Evolutionary conservation across 2,888 invertebrate genomes (phyloP), one percentile per base, ranked within the genome.

Genomic region (Archips crataeganus): DNA sequence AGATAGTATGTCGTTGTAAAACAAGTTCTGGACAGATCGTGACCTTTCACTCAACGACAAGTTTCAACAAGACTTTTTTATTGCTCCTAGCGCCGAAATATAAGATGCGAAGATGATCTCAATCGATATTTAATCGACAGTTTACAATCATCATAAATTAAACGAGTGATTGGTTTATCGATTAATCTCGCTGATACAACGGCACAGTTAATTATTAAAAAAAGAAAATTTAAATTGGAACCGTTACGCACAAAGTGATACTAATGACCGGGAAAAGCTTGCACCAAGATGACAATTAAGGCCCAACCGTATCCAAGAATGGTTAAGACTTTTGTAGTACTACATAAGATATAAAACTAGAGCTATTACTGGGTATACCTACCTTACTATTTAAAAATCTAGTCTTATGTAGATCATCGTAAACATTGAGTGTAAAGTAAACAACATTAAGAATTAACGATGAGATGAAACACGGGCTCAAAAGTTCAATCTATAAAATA

Each of bases 1-100:
- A 80, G 81, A 81, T 78, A 73, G 79, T 75, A n/a, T 65, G 49
- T 65, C 65, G 49, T 32, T 51, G 51, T 49, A 34, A 66, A 71
- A 67, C 67, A 4, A 61, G 67, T 68, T 73, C 32, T 11, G 45
- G 47, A 57, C 23, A 62, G 62, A 72, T 72, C 57, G 62, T 63
- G 72, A 72, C 72, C 68, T 59, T 64, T 73, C 67, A 68, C 57
- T 69, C 39, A 23, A 34, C 42, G 64, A 73, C 73, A 73, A 64
- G 64, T 74, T 60, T 51, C 42, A 34, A 74, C 69, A 74, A 74
- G 64, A 65, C 64, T 69, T 69, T 71, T 63, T 64, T 60, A 42
- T 69, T 34, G 64, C 62, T 66, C 8, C 45, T 67, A 51, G 42
- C 51, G 9, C 34, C 51, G 42, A 68, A 69, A 69, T 69, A 9